Base-by-base conservation (phyloP, 2,888 invertebrate genomes). In the Ctenicera cuprea region DNA sequence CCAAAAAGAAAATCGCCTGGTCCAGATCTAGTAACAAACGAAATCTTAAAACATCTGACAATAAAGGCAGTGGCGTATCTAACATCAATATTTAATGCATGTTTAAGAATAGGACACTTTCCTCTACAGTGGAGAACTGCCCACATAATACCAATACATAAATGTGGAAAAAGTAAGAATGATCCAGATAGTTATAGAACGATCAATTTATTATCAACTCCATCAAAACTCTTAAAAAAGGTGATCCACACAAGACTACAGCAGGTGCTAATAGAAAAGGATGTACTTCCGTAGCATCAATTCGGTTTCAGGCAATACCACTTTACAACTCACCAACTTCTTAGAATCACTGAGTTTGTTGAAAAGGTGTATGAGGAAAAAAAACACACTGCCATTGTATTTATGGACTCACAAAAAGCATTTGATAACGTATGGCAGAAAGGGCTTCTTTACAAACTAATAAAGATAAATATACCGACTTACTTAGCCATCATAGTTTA, bases 81-180 rank as follows among this genome's bases (percentile, higher is more conserved):
- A 50, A 18, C 50, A 8, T 50, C 12, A 11, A 50, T 50, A 18
- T 50, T 16, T 11, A 50, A 50, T 12, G 50, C 50, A 11, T 50
- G 50, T 8, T 16, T 54, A n/a, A 30, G 54, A 54, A n/a, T 54
- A 54, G 54, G 54, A 5, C 16, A 66, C 37, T 52, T 52, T n/a
- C 66, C 54, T 16, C 12, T 30, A 4, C 52, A 18, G n/a, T 66
- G 54, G 66, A 66, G 26, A 66, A 66, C 37, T n/a, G 66, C 50
- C 8, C 18, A 20, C 18, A 50, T 50, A 48, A 43, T 64, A 50
- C 54, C 66, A n/a, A 65, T 65, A 12, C 16, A 52, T 20, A 52
- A 52, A 52, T 3, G 20, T 9, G 52, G 22, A 12, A 54, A 54
- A 54, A 12, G 3, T 30, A 54, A 54, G 5, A 12, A 52, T 20